Evolutionary conservation across 1,140 invertebrate species (phyloP), one percentile per base, ranked within the genome.

Genomic region (Nasonia vitripennis): DNA sequence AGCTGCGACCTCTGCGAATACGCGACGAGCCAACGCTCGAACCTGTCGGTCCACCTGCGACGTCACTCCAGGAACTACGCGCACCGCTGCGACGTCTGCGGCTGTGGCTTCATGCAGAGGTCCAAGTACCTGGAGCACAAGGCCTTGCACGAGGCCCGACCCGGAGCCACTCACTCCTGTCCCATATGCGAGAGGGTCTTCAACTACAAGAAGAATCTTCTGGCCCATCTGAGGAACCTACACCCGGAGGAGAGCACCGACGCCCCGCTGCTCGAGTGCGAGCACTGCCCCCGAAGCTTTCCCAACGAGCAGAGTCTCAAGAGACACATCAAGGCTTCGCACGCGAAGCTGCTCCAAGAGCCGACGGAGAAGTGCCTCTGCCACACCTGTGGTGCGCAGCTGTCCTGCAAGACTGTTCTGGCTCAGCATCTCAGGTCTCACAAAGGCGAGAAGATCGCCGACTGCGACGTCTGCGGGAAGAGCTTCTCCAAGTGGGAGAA

Each of bases 381-480:
- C 91, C 95, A 95, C 87, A 95, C 97, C 51, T 97, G 97, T 91
- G 95, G 95, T 20, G 98, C 98, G 92, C 95, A 96, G 80, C 95
- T 98, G 55, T 95, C 95, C 31, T 95, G 94, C 68, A 94, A 94
- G 9, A 95, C 96, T 81, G 95, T 96, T 83, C 92, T 97, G 78
- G 96, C 95, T 89, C 95, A 96, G 88, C 96, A 97, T 88, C 90
- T 95, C 31, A 91, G 96, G 20, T 96, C 96, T 23, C 96, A 97
- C 87, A 95, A 95, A 0, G 96, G 96, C 0, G 95, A 96, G 86
- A 96, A 96, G 81, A 96, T 96, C 17, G 95, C 95, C 87, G 94
- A 95, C 1, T 97, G 96, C 88, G 94, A 95, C 67, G 91, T 93
- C 17, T 94, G 94, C 85, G 94, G 94, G 31, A 94, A 94, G 78